A percentile compares a stretch with the other conserved stretches of the same genome.
Evolutionary conservation across 92 coral and sea anemone genomes (phyloP).

Genomic region (Desmophyllum pertusum): DNA sequence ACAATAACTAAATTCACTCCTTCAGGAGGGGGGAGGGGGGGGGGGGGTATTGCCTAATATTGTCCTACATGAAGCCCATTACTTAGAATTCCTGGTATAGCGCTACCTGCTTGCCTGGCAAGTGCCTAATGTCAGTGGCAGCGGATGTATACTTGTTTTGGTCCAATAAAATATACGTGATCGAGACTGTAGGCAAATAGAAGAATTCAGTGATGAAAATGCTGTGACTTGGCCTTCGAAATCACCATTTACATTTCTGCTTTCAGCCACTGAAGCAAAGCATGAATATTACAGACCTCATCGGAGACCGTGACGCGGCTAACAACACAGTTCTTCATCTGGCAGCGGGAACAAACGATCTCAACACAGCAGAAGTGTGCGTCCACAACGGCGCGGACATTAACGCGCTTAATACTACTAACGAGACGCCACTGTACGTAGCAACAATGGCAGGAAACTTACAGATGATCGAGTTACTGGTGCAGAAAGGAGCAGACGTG

Average conservation of each 20-base stretch:
- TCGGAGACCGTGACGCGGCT: slow-evolving; percentile 43
- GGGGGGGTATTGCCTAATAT: too few relatives aligned
- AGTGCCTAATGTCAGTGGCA: too few relatives aligned
- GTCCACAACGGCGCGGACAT: slow-evolving; percentile 65
- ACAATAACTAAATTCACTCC: too few relatives aligned
- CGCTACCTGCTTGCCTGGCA: too few relatives aligned
- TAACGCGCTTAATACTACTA: slow-evolving; percentile 48
- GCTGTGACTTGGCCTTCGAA: not conserved
- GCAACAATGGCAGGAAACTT: slow-evolving; percentile 78
- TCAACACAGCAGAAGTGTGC: slow-evolving; percentile 60
- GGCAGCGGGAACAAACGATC: slow-evolving; percentile 64
- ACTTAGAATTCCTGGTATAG: too few relatives aligned
- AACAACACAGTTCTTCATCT: slow-evolving; percentile 71
- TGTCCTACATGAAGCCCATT: too few relatives aligned
- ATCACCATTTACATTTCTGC: not conserved
- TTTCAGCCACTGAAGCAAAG: slow-evolving; percentile 7
- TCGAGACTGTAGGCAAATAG: too few relatives aligned
- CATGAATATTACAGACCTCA: slow-evolving; percentile 18
- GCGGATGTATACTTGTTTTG: too few relatives aligned
- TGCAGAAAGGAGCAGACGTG: slow-evolving; percentile 58
- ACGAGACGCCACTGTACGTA: slow-evolving; percentile 68
- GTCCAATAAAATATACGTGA: too few relatives aligned
- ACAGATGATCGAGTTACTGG: slow-evolving; percentile 59
- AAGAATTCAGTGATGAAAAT: too few relatives aligned
- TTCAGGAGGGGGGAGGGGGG: too few relatives aligned